Base-by-base conservation (phyloP, 2,797 vertebrate species). In the Hylomyscus alleni region DNA sequence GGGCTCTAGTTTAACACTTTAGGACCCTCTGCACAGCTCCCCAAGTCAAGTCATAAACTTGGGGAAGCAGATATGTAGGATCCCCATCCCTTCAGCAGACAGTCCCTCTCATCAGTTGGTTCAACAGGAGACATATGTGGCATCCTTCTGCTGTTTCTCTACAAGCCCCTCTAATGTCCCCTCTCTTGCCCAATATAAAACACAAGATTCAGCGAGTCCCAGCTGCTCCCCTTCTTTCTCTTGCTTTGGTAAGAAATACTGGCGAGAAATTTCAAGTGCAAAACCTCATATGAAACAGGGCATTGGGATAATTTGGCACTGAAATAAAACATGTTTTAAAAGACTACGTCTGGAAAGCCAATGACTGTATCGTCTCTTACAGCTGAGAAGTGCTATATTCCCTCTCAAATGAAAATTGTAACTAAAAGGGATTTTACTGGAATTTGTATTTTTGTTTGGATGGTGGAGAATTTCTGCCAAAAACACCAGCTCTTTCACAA, bases 211-310 rank as follows among this genome's bases (percentile, higher is more conserved):
- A 65, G 34, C 24, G 89, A 76, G 12, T 50, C 78, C 52, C 26
- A 94, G 72, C 11, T 69, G 88, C 7, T 95, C 29, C 75, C 24
- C 82, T 90, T 91, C 67, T 94, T 83, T 92, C 65, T 52, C 76
- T 92, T 96, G 67, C 60, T 96, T 92, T 92, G 85, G 76, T 89
- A 89, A 94, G 62, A 93, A 97, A 78, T 75, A 95, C 77, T 78
- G 15, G 34, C 78, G 44, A 93, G 78, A 96, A 96, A 95, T 89
- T 50, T 62, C 69, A 84, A 19, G 15, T 44, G 89, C 82, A 89
- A 90, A 94, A 96, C 69, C 81, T 92, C 44, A 89, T 50, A 83
- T 52, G 94, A 92, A 89, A 50, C 50, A 92, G 87, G 47, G 40
- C n/a, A 81, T 0, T 67, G 19, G 47, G 44, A 78, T 54, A 65